Conservation (phyloP, 2,113 vertebrate species). For the Dipodomys spectabilis region DNA sequence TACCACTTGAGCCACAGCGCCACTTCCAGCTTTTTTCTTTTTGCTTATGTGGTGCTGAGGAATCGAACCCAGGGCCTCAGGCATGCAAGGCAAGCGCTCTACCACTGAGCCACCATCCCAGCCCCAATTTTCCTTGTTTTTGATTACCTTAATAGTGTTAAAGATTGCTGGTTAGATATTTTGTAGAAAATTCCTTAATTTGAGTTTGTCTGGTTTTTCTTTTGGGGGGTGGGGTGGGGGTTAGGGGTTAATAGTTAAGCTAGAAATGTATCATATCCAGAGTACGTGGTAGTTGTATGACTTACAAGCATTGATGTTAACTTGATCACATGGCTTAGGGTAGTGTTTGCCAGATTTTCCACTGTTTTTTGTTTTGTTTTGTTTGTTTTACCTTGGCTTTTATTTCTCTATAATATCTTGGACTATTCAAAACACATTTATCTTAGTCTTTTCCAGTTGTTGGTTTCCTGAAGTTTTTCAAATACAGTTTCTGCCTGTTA, state of each 20-base stretch:
- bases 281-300: not conserved
- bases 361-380: too few species aligned
- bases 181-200: not conserved
- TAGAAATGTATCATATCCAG: not conserved
- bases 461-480: not conserved
- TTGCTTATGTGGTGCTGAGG: too few species aligned
- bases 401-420: not conserved
- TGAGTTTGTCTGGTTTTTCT: not conserved
- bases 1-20: too few species aligned
- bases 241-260: not conserved
- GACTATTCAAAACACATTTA: not conserved
- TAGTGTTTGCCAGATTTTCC: not conserved
- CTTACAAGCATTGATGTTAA: not conserved
- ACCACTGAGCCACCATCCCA: too few species aligned
- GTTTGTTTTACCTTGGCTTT: not conserved
- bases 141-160: not conserved
- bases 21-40: too few species aligned
- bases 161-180: not conserved
- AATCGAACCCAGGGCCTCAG: too few species aligned
- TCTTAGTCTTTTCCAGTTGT: not conserved
- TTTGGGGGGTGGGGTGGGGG: too few species aligned
- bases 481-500: not conserved
- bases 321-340: not conserved
- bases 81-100: too few species aligned
- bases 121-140: conserved; percentile 5